Percentiles rank a stretch among this genome's conserved stretches.
These are phyloP conservation scores for Zosterops hypoxanthus DNA, from an alignment of 2,113 vertebrate species.

Conservation along the genomic window DNA sequence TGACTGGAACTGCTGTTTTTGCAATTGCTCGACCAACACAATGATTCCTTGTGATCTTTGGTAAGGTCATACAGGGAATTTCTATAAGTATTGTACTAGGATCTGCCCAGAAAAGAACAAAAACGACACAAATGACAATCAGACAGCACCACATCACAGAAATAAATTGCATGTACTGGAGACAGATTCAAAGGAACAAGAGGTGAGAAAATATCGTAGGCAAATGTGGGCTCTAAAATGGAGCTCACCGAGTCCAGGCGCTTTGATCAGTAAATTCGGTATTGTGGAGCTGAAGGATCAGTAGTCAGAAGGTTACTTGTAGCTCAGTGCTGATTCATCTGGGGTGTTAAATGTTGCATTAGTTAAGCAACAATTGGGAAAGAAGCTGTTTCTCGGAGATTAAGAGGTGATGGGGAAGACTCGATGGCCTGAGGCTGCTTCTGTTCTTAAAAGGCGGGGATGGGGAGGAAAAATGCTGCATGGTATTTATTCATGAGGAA, in stretches of 20 bases:
- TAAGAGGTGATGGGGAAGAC: constrained; percentile 16
- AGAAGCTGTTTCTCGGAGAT: constrained; percentile 34
- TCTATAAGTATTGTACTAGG: no score
- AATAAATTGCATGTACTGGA: neutral
- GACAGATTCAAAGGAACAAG: neutral
- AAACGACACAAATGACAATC: neutral
- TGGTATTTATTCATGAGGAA: neutral
- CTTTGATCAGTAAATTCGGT: neutral
- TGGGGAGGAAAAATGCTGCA: neutral
- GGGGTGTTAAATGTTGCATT: constrained; percentile 6
- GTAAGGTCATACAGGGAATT: neutral
- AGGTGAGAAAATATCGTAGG: neutral
- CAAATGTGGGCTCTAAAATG: neutral
- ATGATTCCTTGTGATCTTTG: neutral
- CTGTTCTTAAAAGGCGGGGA: constrained; percentile 11
- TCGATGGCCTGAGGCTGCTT: constrained; percentile 22
- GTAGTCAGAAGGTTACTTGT: neutral
- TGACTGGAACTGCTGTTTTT: neutral
- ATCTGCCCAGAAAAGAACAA: neutral
- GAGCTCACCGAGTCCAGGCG: neutral
- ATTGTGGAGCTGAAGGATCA: neutral
- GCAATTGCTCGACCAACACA: neutral
- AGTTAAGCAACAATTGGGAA: constrained; percentile 29
- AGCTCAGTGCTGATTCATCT: neutral
- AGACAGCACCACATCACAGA: neutral